Evolutionary conservation across 1,140 invertebrate species (phyloP).

Genomic region (Berghia stephanieae): DNA sequence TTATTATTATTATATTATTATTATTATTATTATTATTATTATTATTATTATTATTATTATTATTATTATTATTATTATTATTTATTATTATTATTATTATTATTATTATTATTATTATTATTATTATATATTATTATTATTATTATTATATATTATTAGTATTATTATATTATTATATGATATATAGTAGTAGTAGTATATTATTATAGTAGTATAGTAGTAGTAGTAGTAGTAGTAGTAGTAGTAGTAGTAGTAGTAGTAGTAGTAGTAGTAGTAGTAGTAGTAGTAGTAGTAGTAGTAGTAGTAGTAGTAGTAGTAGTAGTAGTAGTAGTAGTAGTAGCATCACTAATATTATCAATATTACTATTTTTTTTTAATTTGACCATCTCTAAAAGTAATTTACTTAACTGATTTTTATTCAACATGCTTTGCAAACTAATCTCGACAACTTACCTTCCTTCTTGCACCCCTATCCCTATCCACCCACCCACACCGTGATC

Average conservation of each 20-base stretch:
- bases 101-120: too few relatives aligned
- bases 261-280: not conserved
- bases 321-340: slow-evolving; percentile 11
- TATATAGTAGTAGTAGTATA: too few relatives aligned
- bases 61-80: not conserved
- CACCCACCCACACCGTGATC: too few relatives aligned
- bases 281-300: not conserved
- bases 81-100: too few relatives aligned
- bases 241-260: slow-evolving; percentile 10
- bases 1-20: not conserved
- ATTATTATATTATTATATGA: too few relatives aligned
- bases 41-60: not conserved
- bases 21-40: not conserved
- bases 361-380: not conserved
- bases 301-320: slow-evolving; percentile 18
- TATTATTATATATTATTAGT: too few relatives aligned
- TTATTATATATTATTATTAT: not conserved
- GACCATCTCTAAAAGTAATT: not conserved
- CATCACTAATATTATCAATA: not conserved
- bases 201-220: too few relatives aligned
- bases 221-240: not conserved
- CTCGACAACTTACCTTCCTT: too few relatives aligned
- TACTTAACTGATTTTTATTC: not conserved
- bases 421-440: too few relatives aligned
- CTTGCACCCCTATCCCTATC: too few relatives aligned